A percentile compares a stretch with the other conserved stretches of the same genome.
These are phyloP conservation scores for Scaptomyza parva DNA, from an alignment of 2,888 invertebrate species.

Conservation along the genomic window DNA sequence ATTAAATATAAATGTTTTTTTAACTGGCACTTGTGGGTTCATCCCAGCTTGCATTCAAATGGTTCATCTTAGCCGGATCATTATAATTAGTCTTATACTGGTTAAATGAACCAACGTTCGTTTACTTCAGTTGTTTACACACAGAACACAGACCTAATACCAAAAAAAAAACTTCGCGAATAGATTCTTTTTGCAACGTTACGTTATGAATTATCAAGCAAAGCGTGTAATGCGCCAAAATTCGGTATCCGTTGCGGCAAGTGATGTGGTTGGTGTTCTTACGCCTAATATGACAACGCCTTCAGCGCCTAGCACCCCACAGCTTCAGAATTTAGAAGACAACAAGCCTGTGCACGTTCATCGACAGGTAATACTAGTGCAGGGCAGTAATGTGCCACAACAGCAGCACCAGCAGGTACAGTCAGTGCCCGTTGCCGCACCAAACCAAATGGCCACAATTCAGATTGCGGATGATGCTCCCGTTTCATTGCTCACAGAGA, in stretches of 20 bases:
- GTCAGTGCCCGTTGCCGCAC: constrained; percentile 2
- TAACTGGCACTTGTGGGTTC: no score
- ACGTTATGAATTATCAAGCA: constrained; percentile 71
- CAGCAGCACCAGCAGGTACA: constrained; percentile 47
- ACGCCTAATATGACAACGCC: constrained; percentile 60
- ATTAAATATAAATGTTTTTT: no score
- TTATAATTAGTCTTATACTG: neutral
- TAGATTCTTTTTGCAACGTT: neutral
- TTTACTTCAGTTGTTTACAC: neutral
- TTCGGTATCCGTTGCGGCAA: constrained; percentile 60
- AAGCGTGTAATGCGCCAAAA: constrained; percentile 78
- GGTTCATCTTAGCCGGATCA: neutral
- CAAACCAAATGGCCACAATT: constrained; percentile 35
- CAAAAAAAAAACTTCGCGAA: neutral
- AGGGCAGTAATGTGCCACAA: constrained; percentile 49
- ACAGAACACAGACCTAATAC: neutral
- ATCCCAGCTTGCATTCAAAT: neutral
- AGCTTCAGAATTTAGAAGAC: constrained; percentile 50
- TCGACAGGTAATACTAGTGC: constrained; percentile 67
- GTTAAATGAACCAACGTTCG: neutral
- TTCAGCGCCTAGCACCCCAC: constrained; percentile 58
- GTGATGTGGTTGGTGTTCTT: constrained; percentile 36
- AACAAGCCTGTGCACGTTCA: constrained; percentile 67
- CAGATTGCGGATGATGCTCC: constrained; percentile 71
- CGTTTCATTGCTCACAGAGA: constrained; percentile 86